phyloP scores from a whole-genome alignment of 2,888 invertebrate species.

The Sericinus montela region DNA sequence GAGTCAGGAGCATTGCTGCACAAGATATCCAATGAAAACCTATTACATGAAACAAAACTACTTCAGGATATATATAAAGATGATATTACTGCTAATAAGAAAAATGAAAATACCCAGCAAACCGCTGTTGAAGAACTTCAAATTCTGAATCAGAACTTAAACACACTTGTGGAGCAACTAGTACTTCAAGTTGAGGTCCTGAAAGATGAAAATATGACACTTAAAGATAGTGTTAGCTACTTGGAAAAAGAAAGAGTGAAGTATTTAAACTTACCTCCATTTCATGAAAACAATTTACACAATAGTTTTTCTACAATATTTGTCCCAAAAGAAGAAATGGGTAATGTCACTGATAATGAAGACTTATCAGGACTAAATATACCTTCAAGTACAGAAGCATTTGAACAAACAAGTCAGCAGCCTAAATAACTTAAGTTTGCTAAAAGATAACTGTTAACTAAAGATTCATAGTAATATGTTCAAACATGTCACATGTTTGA shows the following conservation, averaged over 20 bases:
- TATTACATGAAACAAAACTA: constrained; percentile 23
- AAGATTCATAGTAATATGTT: too few species aligned
- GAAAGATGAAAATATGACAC: constrained; percentile 80
- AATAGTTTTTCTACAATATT: constrained; percentile 20
- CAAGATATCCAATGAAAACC: constrained; percentile 44
- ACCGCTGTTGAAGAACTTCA: constrained; percentile 83
- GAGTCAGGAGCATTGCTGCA: constrained; percentile 82
- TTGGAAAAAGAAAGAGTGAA: constrained; percentile 76
- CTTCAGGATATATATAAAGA: background rate
- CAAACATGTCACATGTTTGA: too few species aligned
- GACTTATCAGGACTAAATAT: constrained; percentile 32
- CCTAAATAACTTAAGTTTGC: constrained; percentile 54
- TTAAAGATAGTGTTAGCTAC: constrained; percentile 78
- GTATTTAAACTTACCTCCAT: constrained; percentile 53
- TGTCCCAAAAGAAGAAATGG: constrained; percentile 25
- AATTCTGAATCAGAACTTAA: constrained; percentile 81
- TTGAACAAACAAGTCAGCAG: constrained; percentile 35
- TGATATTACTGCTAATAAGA: constrained; percentile 59
- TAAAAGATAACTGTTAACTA: constrained; percentile 52
- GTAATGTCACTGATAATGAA: constrained; percentile 40
- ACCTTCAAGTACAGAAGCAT: constrained; percentile 27
- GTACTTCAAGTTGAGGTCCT: constrained; percentile 82
- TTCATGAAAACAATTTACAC: background rate
- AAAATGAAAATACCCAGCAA: constrained; percentile 80
- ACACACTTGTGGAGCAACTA: constrained; percentile 74